A percentile compares a stretch with the other conserved stretches of the same genome.
Conservation (phyloP, 1,140 invertebrate genomes). For the Drosophila azteca region DNA sequence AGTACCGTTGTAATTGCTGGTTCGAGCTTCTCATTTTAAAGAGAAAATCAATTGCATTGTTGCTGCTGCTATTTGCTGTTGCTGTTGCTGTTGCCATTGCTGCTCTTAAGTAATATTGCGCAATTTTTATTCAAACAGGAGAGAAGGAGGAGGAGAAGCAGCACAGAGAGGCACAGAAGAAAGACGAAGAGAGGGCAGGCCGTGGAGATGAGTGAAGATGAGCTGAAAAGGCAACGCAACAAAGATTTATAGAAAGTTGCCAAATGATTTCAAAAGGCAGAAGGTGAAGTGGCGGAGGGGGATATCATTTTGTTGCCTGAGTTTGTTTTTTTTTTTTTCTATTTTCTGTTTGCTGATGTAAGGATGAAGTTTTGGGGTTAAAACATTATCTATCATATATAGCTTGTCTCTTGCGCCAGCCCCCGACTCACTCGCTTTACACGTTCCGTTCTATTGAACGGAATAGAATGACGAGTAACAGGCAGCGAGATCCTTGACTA, state of each 20-base stretch:
- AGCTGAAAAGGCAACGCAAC: constrained; percentile 10
- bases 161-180: constrained; percentile 10
- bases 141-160: no score
- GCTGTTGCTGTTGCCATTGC: constrained; percentile 23
- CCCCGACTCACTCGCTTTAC: no score
- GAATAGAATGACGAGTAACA: no score
- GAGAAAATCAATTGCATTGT: constrained; percentile 77
- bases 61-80: constrained; percentile 13
- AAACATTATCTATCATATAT: no score
- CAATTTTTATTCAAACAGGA: constrained; percentile 74
- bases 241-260: constrained; percentile 34
- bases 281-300: background rate
- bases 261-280: constrained; percentile 14
- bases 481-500: no score
- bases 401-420: no score
- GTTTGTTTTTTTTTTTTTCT: constrained; percentile 29
- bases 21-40: constrained; percentile 46
- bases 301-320: constrained; percentile 24
- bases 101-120: constrained; percentile 75
- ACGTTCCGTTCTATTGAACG: no score
- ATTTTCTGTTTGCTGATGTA: constrained; percentile 9
- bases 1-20: constrained; percentile 79
- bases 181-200: background rate
- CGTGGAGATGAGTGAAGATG: background rate
- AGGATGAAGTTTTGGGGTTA: no score